A percentile compares a stretch with the other conserved stretches of the same genome.
These are phyloP conservation scores for Lobophora halterata DNA, from an alignment of 2,888 invertebrate genomes.

Conservation along the genomic window DNA sequence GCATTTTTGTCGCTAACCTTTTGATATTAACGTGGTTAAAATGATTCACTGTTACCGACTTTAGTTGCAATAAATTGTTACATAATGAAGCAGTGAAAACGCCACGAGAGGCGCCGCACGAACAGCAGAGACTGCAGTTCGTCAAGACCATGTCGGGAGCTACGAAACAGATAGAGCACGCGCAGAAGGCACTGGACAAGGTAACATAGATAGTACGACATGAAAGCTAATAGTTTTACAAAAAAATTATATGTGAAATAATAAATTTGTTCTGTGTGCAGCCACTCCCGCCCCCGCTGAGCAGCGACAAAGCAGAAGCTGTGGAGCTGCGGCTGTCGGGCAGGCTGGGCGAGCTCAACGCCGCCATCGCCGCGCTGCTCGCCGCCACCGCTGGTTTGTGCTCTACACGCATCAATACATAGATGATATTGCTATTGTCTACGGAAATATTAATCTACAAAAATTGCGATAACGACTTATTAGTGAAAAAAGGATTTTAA, in stretches of 20 bases:
- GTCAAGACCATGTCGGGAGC: conserved; percentile 20
- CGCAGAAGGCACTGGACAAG: conserved; percentile 26
- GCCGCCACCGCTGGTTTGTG: conserved; percentile 24
- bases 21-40: no score
- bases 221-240: no score
- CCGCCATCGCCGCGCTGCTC: conserved; percentile 34
- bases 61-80: no score
- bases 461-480: background rate
- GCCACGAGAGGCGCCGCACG: conserved; percentile 6
- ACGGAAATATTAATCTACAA: no score
- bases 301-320: conserved; percentile 20
- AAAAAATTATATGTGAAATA: no score
- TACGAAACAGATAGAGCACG: conserved; percentile 15
- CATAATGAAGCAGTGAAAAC: no score
- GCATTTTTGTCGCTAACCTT: no score
- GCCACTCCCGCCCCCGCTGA: conserved; percentile 25
- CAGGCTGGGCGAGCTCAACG: conserved; percentile 20
- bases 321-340: conserved; percentile 12
- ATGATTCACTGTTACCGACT: no score
- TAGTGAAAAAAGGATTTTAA: background rate
- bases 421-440: no score
- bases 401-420: no score
- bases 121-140: conserved; percentile 29
- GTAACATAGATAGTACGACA: conserved; percentile 12
- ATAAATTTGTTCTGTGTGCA: conserved; percentile 2